Base-by-base conservation (phyloP, 2,113 vertebrate genomes). In the Cavia porcellus region DNA sequence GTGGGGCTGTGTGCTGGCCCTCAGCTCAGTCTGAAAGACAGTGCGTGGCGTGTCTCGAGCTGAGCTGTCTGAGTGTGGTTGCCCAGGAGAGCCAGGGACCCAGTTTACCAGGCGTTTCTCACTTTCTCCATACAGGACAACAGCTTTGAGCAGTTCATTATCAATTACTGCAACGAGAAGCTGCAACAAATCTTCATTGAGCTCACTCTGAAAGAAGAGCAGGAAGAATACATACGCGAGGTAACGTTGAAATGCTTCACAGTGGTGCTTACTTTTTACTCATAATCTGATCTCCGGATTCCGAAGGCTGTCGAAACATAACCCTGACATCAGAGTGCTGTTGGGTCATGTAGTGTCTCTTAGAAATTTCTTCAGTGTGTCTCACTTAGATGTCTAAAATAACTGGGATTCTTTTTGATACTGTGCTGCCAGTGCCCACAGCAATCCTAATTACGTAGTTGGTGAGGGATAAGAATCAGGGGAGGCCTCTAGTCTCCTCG, bases 121-220 rank as follows among this genome's bases (percentile, higher is more conserved):
- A 19, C 95, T 93, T 68, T 89, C 52, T 70, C 66, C 55, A 7
- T 86, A 52, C 98, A 99, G 99, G 99, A 99, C 96, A 99, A 99
- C 98, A 99, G 99, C 98, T 99, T 99, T 96, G 99, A 99, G 98
- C 99, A 99, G 97, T 99, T 99, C 98, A 99, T 99, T 97, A 99
- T 99, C 98, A 99, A 99, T 98, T 99, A 99, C 97, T 99, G 99
- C 97, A 99, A 99, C 55, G 99, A 99, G 98, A 99, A 99, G 97
- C 97, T 99, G 94, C 99, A 99, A 97, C 99, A 99, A 98, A 99
- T 99, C 98, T 99, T 99, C 99, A 99, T 99, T 57, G 99, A 99
- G 96, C 99, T 99, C 13, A 99, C 99, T 13, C 98, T 99, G 89
- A 99, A 99, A 35, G 99, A 99, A 97, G 99, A 99, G 95, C 99